These are phyloP conservation scores for Pseudorhiza aurosa DNA, from an alignment of 30 jellyfish, hydroid and myxozoan species.

Conservation along the genomic window DNA sequence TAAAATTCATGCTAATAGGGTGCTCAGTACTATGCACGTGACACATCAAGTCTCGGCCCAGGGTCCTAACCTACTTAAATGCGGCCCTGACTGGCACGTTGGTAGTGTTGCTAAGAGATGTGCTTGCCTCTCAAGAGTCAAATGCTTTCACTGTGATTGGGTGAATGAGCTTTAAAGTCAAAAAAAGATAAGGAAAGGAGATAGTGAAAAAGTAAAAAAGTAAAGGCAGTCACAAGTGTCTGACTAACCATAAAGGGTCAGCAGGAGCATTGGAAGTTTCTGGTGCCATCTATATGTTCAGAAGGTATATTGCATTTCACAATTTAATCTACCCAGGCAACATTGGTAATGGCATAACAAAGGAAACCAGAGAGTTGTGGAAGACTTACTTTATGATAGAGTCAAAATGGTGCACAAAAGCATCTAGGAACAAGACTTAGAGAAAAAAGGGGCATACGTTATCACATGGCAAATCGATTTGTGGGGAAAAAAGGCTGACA, in stretches of 20 bases:
- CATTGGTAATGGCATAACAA: background rate
- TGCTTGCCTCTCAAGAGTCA: no score
- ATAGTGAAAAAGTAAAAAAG: no score
- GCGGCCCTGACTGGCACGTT: no score
- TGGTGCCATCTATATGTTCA: background rate
- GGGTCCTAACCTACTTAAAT: no score
- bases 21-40: no score
- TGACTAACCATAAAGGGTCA: background rate
- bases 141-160: no score
- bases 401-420: background rate
- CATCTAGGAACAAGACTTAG: background rate
- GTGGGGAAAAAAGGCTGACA: background rate
- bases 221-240: background rate
- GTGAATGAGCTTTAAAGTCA: no score
- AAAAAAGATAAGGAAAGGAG: no score
- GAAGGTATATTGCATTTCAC: background rate
- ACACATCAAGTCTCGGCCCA: no score
- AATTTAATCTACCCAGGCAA: background rate
- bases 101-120: no score
- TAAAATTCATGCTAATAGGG: no score
- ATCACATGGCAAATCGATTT: background rate
- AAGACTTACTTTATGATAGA: background rate
- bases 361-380: background rate
- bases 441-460: background rate
- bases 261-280: background rate